Base-by-base conservation (phyloP, 2,113 vertebrate genomes). In the Eretmochelys imbricata region DNA sequence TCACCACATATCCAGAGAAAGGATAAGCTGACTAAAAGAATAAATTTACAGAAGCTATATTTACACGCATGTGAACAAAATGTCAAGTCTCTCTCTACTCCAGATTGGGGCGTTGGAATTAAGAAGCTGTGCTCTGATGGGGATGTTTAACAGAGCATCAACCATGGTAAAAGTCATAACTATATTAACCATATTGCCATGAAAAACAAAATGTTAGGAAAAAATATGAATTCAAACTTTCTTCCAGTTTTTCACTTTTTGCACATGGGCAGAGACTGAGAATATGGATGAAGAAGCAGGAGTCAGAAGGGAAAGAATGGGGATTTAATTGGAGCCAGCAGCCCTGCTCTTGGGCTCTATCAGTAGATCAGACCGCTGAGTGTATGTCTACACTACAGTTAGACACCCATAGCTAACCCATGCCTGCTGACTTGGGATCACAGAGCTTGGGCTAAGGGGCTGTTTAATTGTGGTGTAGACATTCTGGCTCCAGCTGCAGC, bases 151-250 rank as follows among this genome's bases (percentile, higher is more conserved):
- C 75, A 27, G 25, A 78, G 12, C 22, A 27, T 16, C 13, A 46
- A 22, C 46, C 75, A 29, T 25, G 42, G 20, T 25, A 25, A 27
- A 78, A 78, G 75, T 78, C 25, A 78, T 72, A 72, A 38, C 46
- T 48, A 27, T n/a, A 14, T 27, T 29, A 48, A 29, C 24, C 12
- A 14, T 78, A 13, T 78, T 78, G 25, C 24, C 22, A 78, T 48
- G n/a, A 29, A 78, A 75, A 78, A 14, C 38, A 76, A 48, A 42
- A 76, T 76, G 24, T 69, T 29, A 3, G 22, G 75, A 14, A 42
- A 75, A 75, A 50, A 8, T 48, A 84, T 16, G 1, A 81, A 51
- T 14, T 20, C 0, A 0, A 25, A 3, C 38, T 4, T 17, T 81
- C 79, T 84, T 55, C 69, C 57, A 81, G 35, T 14, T 46, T 50